phyloP scores from a whole-genome alignment of 1,140 invertebrate species.

The Cyrtorhinus lividipennis region DNA sequence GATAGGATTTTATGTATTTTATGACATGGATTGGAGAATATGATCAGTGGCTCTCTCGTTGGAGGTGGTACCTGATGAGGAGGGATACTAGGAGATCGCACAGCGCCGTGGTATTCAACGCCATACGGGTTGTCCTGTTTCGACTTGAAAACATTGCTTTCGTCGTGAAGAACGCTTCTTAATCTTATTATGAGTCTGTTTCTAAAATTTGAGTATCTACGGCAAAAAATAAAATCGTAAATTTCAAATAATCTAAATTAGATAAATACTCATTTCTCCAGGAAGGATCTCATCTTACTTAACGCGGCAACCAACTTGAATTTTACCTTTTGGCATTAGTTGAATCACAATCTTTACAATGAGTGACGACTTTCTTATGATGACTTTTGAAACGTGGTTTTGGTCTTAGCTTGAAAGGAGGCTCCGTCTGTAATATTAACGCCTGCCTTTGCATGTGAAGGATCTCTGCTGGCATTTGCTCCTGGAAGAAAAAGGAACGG shows the following conservation, averaged over 20 bases:
- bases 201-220: slow-evolving; percentile 34
- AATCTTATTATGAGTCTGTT: slow-evolving; percentile 40
- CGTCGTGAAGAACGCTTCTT: slow-evolving; percentile 40
- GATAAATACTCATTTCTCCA: too few species aligned
- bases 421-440: slow-evolving; percentile 6
- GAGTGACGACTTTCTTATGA: not conserved
- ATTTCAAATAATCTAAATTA: not conserved
- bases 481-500: slow-evolving; percentile 5
- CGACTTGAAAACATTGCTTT: slow-evolving; percentile 41
- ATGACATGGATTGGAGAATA: too few species aligned
- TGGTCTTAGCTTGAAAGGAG: not conserved
- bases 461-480: slow-evolving; percentile 20
- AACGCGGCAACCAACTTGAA: too few species aligned
- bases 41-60: too few species aligned
- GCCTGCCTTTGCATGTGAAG: slow-evolving; percentile 17
- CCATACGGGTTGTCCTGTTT: slow-evolving; percentile 41
- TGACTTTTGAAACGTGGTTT: slow-evolving; percentile 15
- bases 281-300: not conserved
- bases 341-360: slow-evolving; percentile 17
- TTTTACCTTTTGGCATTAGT: slow-evolving; percentile 18
- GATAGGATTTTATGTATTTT: too few species aligned
- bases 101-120: slow-evolving; percentile 36
- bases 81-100: slow-evolving; percentile 27
- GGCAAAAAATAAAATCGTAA: slow-evolving; percentile 27
- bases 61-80: too few species aligned